A percentile compares a stretch with the other conserved stretches of the same genome.
Evolutionary conservation across 2,888 invertebrate species (phyloP).

Genomic region (Pandemis heparana): DNA sequence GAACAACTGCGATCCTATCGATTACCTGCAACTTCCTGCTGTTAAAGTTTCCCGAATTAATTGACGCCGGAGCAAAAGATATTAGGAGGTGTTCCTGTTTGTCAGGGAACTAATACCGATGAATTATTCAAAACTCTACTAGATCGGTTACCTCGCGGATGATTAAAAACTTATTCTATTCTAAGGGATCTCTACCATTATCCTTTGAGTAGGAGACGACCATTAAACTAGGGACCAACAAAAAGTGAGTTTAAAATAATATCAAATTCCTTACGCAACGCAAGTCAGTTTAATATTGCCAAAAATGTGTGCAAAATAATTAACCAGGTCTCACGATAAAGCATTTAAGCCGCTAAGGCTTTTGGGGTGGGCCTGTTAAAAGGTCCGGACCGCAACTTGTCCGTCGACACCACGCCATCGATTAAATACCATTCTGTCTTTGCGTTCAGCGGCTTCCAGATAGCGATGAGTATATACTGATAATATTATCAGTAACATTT

Average conservation of each 20-base stretch:
- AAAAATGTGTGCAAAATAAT: background rate
- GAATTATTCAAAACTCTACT: background rate
- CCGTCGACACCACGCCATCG: background rate
- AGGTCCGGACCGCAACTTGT: background rate
- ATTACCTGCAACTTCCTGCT: constrained; percentile 30
- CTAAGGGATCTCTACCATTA: no score
- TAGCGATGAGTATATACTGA: background rate
- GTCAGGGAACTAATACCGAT: background rate
- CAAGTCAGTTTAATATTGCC: background rate
- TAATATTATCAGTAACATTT: background rate
- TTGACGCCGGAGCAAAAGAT: constrained; percentile 5
- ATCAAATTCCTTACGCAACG: no score
- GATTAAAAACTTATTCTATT: no score
- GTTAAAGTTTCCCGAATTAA: constrained; percentile 24
- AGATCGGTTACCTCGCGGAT: background rate
- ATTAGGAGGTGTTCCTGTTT: constrained; percentile 7
- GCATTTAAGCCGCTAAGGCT: background rate
- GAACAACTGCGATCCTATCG: constrained; percentile 28
- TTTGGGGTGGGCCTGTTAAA: background rate
- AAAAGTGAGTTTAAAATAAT: no score
- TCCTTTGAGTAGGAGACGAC: no score
- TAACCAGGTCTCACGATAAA: background rate
- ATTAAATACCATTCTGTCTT: background rate
- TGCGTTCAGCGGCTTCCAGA: background rate
- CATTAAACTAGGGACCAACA: no score